Conservation (phyloP, 1,140 invertebrate species). For the Sitobion miscanthi region DNA sequence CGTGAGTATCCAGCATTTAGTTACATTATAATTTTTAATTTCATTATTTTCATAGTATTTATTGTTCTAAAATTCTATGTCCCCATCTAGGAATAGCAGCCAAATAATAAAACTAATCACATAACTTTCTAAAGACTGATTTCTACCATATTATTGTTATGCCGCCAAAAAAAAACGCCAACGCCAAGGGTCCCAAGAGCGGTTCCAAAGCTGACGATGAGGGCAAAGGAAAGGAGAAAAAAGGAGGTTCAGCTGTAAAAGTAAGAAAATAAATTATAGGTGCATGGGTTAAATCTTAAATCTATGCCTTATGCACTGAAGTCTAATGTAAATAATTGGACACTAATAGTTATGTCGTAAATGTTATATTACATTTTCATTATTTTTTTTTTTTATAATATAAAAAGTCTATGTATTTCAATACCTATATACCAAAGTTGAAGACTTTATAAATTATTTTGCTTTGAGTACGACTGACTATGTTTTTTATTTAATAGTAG, state of each 20-base stretch:
- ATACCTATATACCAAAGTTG: background rate
- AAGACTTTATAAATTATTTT: background rate
- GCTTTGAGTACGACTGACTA: background rate
- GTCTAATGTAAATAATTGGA: background rate
- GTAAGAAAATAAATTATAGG: constrained; percentile 60
- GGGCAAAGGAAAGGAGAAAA: constrained; percentile 74
- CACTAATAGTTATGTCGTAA: background rate
- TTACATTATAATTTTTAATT: background rate
- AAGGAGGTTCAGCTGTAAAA: constrained; percentile 79
- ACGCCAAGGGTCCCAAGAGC: constrained; percentile 14
- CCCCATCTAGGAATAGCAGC: background rate
- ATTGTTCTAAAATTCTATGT: background rate
- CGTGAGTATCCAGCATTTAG: background rate
- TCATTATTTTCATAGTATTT: background rate
- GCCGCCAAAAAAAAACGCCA: constrained; percentile 40
- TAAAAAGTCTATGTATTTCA: background rate
- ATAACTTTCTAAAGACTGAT: background rate
- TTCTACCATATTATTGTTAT: constrained; percentile 9
- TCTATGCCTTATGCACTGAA: background rate
- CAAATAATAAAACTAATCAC: background rate
- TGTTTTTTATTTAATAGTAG: background rate
- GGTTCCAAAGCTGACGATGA: constrained; percentile 62
- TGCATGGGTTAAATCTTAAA: background rate
- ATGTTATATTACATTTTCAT: background rate
- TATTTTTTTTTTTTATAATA: background rate